Conservation (phyloP, 2,113 vertebrate species). For the Leucoraja erinaceus region DNA sequence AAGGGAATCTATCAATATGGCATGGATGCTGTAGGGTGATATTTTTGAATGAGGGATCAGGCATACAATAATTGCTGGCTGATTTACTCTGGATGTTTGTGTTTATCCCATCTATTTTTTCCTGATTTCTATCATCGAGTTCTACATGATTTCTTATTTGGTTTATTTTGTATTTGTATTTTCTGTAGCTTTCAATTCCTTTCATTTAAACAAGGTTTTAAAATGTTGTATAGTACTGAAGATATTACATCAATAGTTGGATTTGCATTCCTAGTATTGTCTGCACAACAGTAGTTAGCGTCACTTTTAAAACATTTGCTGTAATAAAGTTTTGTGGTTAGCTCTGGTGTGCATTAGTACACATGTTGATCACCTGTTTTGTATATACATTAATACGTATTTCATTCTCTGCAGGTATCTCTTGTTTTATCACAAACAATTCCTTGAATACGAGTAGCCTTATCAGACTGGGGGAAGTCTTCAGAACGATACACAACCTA, state of each 20-base stretch:
- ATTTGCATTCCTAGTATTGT: not conserved
- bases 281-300: not conserved
- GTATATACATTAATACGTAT: not conserved
- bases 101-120: not conserved
- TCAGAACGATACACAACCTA: slow-evolving; percentile 70
- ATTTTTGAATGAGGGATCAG: too few relatives aligned
- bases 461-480: slow-evolving; percentile 53
- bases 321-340: not conserved
- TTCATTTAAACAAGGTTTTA: too few relatives aligned
- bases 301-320: too few relatives aligned
- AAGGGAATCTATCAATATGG: too few relatives aligned
- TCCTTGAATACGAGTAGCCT: slow-evolving; percentile 89
- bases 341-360: slow-evolving; percentile 7
- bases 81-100: too few relatives aligned
- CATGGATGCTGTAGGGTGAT: too few relatives aligned
- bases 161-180: too few relatives aligned
- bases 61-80: too few relatives aligned
- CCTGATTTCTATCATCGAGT: not conserved
- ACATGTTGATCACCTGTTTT: not conserved
- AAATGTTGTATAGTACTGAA: not conserved
- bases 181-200: too few relatives aligned
- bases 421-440: slow-evolving; percentile 97
- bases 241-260: not conserved
- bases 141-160: not conserved
- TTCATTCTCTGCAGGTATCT: slow-evolving; percentile 62